Percentiles rank a stretch among this genome's conserved stretches.
phyloP scores from a whole-genome alignment of 1,140 invertebrate genomes.

The Fopius arisanus region DNA sequence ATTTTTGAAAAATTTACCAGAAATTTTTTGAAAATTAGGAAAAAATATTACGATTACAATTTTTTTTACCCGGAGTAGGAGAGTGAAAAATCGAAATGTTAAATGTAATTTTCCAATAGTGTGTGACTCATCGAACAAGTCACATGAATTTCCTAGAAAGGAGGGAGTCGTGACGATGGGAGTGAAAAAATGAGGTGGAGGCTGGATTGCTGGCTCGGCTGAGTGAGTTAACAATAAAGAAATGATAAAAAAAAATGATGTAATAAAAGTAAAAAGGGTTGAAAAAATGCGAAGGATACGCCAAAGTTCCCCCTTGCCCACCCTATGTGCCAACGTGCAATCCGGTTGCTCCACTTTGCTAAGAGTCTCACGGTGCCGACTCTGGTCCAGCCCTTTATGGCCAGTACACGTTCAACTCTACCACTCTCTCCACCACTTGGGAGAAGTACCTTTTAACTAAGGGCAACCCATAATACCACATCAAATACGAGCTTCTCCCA shows the following conservation, averaged over 20 bases:
- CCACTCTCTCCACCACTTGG: conserved; percentile 21
- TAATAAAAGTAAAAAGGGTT: background rate
- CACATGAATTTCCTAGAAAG: conserved; percentile 27
- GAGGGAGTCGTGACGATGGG: conserved; percentile 28
- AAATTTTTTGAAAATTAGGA: no score
- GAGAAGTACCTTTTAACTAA: conserved; percentile 49
- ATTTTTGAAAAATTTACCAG: no score
- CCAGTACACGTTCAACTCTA: conserved; percentile 33
- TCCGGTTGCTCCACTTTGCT: conserved; percentile 45
- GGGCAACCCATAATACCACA: conserved; percentile 58
- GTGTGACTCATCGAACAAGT: conserved; percentile 19
- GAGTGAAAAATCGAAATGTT: no score
- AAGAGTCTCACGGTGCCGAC: conserved; percentile 53
- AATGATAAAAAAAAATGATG: background rate
- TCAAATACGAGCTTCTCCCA: background rate
- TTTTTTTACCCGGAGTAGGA: no score
- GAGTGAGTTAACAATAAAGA: background rate
- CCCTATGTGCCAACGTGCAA: conserved; percentile 41
- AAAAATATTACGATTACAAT: no score
- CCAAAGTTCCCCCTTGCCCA: conserved; percentile 33
- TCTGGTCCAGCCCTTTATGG: conserved; percentile 52
- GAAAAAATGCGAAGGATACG: conserved; percentile 9
- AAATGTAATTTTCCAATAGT: conserved; percentile 12
- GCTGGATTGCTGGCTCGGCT: conserved; percentile 2
- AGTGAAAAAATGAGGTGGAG: conserved; percentile 22